These are phyloP conservation scores for Regulus satrapa DNA, from an alignment of 2,113 vertebrate genomes.

Conservation along the genomic window DNA sequence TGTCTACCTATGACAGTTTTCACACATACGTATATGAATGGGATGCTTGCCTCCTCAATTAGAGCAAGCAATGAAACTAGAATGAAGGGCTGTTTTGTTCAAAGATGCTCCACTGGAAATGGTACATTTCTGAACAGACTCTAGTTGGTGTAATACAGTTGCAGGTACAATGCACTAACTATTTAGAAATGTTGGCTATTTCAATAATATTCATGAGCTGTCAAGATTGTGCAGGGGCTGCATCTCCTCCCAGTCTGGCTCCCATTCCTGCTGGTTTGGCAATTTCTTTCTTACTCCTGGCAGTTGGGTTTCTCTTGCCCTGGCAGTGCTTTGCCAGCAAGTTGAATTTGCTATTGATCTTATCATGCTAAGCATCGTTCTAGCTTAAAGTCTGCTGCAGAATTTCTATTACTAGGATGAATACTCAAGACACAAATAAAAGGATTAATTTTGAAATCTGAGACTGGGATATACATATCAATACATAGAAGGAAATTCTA, in stretches of 20 bases:
- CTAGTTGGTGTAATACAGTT: neutral
- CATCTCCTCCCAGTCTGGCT: neutral
- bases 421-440: neutral
- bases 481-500: neutral
- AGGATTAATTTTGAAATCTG: neutral
- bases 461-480: neutral
- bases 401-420: neutral
- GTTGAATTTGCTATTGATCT: neutral
- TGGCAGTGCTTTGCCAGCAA: neutral
- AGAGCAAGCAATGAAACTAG: neutral
- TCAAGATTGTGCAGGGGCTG: neutral
- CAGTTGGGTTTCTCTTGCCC: neutral
- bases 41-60: neutral
- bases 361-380: accelerated
- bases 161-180: neutral
- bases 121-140: neutral
- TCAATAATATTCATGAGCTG: neutral
- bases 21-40: accelerated
- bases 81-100: neutral
- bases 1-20: neutral
- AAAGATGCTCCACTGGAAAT: neutral
- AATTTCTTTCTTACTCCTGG: neutral
- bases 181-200: neutral
- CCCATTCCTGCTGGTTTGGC: neutral
- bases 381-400: neutral